Conservation (phyloP, 30 jellyfish, hydroid and myxozoan species). For the Pseudorhiza aurosa region DNA sequence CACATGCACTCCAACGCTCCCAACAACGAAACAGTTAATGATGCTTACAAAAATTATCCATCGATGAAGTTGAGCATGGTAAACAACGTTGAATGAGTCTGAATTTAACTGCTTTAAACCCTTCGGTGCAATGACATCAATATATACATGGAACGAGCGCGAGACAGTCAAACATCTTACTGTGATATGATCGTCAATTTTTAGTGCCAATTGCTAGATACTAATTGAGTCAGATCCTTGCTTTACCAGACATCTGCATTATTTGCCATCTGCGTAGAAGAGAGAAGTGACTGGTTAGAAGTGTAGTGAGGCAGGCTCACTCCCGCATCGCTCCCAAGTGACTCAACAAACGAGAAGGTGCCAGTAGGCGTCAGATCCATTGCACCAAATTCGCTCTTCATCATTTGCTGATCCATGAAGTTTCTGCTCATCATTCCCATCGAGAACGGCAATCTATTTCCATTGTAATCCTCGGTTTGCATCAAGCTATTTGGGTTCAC, state of each 20-base stretch:
- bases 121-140: too few relatives aligned
- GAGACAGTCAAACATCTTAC: too few relatives aligned
- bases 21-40: too few relatives aligned
- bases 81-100: too few relatives aligned
- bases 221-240: neutral
- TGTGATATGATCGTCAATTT: too few relatives aligned
- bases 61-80: too few relatives aligned
- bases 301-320: conserved; percentile 25
- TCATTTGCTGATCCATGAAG: conserved; percentile 55
- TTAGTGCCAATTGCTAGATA: too few relatives aligned
- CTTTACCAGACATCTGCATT: conserved; percentile 45
- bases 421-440: conserved; percentile 48
- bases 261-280: conserved; percentile 38
- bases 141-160: too few relatives aligned
- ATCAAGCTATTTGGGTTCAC: conserved; percentile 51
- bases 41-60: too few relatives aligned
- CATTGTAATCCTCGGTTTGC: conserved; percentile 54
- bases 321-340: conserved; percentile 33
- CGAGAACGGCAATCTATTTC: conserved; percentile 48
- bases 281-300: conserved; percentile 31
- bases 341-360: conserved; percentile 69
- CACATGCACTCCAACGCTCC: too few relatives aligned
- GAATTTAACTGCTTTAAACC: too few relatives aligned
- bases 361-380: conserved; percentile 50
- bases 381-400: conserved; percentile 46